Conservation (phyloP, 2,797 vertebrate genomes). For the Australoheros facetus region DNA sequence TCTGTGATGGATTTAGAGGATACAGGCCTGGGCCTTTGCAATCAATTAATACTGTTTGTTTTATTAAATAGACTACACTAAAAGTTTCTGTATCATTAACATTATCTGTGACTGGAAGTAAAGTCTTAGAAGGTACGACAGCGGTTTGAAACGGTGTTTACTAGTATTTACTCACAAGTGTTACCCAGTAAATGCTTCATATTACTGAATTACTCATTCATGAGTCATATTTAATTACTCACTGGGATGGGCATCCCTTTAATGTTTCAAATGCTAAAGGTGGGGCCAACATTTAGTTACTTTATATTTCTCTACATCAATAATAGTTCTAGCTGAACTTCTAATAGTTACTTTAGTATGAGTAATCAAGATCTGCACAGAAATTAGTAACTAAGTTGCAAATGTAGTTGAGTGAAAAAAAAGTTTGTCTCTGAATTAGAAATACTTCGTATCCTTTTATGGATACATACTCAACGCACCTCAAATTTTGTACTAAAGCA, state of each 20-base stretch:
- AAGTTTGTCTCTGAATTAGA: neutral
- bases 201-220: neutral
- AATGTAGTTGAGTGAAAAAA: neutral
- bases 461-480: neutral
- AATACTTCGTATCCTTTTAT: neutral
- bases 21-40: neutral
- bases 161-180: neutral
- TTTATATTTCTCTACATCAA: neutral
- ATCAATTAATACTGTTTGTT: neutral
- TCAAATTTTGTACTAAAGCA: neutral
- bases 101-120: neutral
- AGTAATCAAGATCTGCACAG: neutral
- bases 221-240: fast-evolving
- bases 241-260: neutral
- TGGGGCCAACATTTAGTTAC: fast-evolving
- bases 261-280: neutral
- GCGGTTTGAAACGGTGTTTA: neutral
- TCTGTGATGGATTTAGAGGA: neutral
- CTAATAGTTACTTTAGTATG: neutral
- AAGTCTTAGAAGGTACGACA: neutral
- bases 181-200: neutral
- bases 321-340: neutral
- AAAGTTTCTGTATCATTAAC: neutral
- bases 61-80: neutral
- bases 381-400: neutral